phyloP scores from a whole-genome alignment of 2,113 vertebrate species.

The Carassius auratus region DNA sequence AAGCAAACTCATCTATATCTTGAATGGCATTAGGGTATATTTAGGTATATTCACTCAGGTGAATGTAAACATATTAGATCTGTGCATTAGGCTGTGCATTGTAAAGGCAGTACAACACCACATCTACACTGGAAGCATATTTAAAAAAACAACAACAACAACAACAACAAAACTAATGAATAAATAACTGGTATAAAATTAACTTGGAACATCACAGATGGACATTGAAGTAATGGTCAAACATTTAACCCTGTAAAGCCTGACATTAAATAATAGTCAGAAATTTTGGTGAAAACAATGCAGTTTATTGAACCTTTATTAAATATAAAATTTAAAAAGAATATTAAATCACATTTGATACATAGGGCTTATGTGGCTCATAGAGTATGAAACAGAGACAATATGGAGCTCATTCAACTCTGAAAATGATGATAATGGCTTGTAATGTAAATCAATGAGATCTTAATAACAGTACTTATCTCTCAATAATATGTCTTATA shows the following conservation, averaged over 20 bases:
- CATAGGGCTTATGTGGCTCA: too few relatives aligned
- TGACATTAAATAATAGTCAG: not conserved
- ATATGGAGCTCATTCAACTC: too few relatives aligned
- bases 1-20: not conserved
- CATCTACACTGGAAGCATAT: not conserved
- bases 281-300: too few relatives aligned
- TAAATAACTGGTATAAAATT: not conserved
- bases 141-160: too few relatives aligned
- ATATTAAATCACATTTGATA: too few relatives aligned
- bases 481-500: not conserved
- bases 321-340: not conserved
- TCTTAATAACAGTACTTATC: not conserved
- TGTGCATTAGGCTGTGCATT: not conserved
- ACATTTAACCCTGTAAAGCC: not conserved
- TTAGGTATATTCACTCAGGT: not conserved
- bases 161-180: too few relatives aligned
- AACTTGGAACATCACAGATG: not conserved
- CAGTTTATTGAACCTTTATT: not conserved
- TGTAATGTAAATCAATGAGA: too few relatives aligned
- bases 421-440: too few relatives aligned
- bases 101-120: not conserved
- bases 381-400: too few relatives aligned
- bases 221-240: not conserved
- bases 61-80: not conserved
- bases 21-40: not conserved